These are phyloP conservation scores for Osmoderma eremita DNA, from an alignment of 2,888 invertebrate genomes.

Conservation along the genomic window DNA sequence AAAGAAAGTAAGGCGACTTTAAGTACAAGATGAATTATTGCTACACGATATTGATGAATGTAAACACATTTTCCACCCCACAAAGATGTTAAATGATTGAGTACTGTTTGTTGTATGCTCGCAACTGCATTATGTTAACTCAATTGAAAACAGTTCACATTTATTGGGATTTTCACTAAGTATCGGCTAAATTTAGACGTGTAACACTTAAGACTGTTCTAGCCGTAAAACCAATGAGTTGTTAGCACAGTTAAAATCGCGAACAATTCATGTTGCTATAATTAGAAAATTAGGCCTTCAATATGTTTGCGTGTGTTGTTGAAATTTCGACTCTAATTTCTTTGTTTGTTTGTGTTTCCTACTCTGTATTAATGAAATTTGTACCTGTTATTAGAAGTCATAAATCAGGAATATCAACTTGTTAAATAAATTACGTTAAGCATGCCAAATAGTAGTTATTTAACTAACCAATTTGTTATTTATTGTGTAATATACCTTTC, in stretches of 20 bases:
- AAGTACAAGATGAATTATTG: neutral
- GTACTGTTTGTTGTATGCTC: no score
- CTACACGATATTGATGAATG: no score
- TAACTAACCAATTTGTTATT: no score
- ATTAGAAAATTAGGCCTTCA: slow-evolving; percentile 24
- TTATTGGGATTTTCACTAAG: slow-evolving; percentile 33
- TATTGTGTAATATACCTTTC: no score
- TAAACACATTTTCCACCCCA: neutral
- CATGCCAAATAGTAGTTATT: no score
- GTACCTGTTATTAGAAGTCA: no score
- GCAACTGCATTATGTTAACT: slow-evolving; percentile 16
- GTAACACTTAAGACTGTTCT: slow-evolving; percentile 30
- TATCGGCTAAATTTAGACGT: slow-evolving; percentile 23
- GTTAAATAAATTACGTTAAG: no score
- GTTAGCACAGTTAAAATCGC: slow-evolving; percentile 4
- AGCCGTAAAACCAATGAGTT: slow-evolving; percentile 16
- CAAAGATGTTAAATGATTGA: neutral
- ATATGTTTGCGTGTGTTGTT: slow-evolving; percentile 1
- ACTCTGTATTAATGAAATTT: no score
- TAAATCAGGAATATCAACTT: no score
- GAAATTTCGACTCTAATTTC: no score
- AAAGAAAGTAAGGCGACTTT: no score
- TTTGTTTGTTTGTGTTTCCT: no score
- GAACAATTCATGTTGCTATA: slow-evolving; percentile 22
- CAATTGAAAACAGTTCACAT: slow-evolving; percentile 28